Evolutionary conservation across 2,888 invertebrate species (phyloP).

Genomic region (Noctua fimbriata): DNA sequence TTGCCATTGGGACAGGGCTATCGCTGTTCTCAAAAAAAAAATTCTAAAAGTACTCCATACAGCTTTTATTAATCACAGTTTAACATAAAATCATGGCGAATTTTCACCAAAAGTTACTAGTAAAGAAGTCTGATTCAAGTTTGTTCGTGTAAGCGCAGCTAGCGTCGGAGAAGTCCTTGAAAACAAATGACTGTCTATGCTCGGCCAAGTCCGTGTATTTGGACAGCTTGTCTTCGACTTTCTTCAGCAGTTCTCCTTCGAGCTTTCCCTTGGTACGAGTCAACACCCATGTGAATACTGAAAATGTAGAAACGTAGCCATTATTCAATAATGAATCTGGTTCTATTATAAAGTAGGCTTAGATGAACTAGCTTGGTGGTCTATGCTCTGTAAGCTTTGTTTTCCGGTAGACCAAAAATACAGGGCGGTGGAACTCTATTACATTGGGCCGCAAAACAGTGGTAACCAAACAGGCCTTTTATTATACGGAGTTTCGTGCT

Average conservation of each 20-base stretch:
- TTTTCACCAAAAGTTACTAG: slow-evolving; percentile 83
- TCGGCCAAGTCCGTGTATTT: slow-evolving; percentile 83
- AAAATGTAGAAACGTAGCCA: slow-evolving; percentile 55
- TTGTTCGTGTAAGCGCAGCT: slow-evolving; percentile 80
- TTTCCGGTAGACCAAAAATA: too few species aligned
- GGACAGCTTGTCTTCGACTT: slow-evolving; percentile 80
- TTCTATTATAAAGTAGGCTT: not conserved
- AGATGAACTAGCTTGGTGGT: not conserved
- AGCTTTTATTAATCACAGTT: slow-evolving; percentile 55
- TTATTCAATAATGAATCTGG: not conserved
- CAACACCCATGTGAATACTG: slow-evolving; percentile 86
- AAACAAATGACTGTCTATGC: slow-evolving; percentile 80
- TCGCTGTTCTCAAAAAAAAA: not conserved
- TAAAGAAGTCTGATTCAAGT: slow-evolving; percentile 81
- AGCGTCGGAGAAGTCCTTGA: slow-evolving; percentile 81
- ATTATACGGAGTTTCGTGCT: too few species aligned
- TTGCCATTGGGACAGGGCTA: not conserved
- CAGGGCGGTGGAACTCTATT: too few species aligned
- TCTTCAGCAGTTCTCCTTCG: slow-evolving; percentile 78
- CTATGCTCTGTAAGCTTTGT: too few species aligned
- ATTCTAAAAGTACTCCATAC: not conserved
- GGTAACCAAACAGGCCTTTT: too few species aligned
- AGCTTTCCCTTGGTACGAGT: slow-evolving; percentile 82
- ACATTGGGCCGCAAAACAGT: too few species aligned
- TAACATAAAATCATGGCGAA: not conserved